Evolutionary conservation across 2,888 invertebrate genomes (phyloP).

Genomic region (Rhyacophila evoluta): DNA sequence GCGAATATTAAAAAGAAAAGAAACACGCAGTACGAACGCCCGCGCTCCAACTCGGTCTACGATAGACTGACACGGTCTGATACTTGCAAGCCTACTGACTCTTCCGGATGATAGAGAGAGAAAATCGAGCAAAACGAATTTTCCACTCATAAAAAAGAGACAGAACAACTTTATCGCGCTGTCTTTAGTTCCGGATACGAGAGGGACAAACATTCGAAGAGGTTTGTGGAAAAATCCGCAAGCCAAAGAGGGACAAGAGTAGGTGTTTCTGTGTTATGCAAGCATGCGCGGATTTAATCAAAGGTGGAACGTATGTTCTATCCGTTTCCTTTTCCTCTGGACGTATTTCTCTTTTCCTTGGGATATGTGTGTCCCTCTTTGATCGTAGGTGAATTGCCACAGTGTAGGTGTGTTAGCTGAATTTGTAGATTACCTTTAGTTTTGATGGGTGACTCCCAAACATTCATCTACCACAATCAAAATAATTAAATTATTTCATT

Average conservation of each 20-base stretch:
- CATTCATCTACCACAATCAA: too few relatives aligned
- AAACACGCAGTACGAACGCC: constrained; percentile 45
- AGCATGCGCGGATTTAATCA: constrained; percentile 52
- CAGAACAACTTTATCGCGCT: neutral
- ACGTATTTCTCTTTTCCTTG: constrained; percentile 29
- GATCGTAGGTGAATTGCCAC: constrained; percentile 40
- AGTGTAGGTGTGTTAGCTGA: constrained; percentile 31
- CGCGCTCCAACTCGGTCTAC: constrained; percentile 48
- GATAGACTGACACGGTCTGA: constrained; percentile 49
- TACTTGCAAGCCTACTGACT: constrained; percentile 28
- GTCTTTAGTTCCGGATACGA: constrained; percentile 42
- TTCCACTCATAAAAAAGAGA: constrained; percentile 28
- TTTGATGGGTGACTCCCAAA: constrained; percentile 34
- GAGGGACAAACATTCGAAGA: constrained; percentile 30
- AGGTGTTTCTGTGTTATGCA: constrained; percentile 38
- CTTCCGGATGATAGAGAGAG: constrained; percentile 31
- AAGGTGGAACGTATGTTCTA: constrained; percentile 54
- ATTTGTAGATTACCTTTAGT: constrained; percentile 50
- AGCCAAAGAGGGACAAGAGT: constrained; percentile 40
- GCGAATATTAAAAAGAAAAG: constrained; percentile 38
- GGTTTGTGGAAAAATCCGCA: constrained; percentile 25
- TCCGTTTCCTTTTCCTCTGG: constrained; percentile 54
- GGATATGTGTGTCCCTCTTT: constrained; percentile 44
- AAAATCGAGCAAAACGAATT: constrained; percentile 27
- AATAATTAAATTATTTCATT: too few relatives aligned